Evolutionary conservation across 2,797 vertebrate genomes (phyloP).

Genomic region (Sphenodon punctatus): DNA sequence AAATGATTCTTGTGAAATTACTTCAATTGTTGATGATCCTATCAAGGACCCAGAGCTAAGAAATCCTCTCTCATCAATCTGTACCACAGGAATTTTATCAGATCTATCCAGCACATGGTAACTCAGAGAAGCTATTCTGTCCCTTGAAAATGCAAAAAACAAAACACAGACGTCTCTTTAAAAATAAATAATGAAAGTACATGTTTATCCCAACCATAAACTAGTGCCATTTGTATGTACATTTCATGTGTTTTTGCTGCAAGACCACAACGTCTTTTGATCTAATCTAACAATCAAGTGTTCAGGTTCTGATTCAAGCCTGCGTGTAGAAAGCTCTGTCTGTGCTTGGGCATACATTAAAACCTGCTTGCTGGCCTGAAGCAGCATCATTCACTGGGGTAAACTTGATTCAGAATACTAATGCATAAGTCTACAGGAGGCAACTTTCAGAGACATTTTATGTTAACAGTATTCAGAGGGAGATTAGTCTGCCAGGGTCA

Average conservation of each 20-base stretch:
- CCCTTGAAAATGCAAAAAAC: conserved; percentile 74
- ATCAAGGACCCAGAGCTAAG: conserved; percentile 84
- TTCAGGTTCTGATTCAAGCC: neutral
- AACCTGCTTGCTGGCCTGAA: neutral
- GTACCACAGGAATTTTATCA: conserved; percentile 79
- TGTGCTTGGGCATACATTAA: neutral
- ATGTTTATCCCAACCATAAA: neutral
- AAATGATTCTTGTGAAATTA: conserved; percentile 89
- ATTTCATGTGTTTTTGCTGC: neutral
- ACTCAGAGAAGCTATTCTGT: conserved; percentile 81
- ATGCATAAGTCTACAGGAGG: neutral
- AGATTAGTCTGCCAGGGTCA: neutral
- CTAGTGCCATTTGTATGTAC: rapidly evolving
- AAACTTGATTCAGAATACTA: neutral
- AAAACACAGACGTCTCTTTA: neutral
- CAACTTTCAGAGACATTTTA: neutral
- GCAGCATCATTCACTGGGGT: neutral
- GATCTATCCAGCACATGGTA: conserved; percentile 85
- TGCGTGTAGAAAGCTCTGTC: neutral
- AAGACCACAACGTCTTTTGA: neutral
- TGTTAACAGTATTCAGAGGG: neutral
- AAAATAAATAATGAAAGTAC: too few relatives aligned
- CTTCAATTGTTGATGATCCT: conserved; percentile 84
- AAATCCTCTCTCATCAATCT: conserved; percentile 86
- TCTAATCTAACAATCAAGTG: neutral